Conservation (phyloP, 2,113 vertebrate species). For the Anhinga anhinga region DNA sequence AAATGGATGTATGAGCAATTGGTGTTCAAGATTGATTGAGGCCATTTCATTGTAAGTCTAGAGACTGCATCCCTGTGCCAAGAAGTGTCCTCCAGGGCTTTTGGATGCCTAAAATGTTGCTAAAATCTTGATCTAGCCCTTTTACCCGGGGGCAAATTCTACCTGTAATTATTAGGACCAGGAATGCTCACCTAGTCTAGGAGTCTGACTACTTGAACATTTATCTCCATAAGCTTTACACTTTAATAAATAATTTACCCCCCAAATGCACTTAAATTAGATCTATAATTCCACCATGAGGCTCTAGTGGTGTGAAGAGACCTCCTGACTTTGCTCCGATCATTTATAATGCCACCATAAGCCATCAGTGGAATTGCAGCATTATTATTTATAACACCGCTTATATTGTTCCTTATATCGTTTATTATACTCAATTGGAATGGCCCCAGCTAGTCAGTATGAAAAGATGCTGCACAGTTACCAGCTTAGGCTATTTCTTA, state of each 20-base stretch:
- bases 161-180: constrained; percentile 42
- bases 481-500: neutral
- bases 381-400: constrained; percentile 61
- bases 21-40: neutral
- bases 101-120: neutral
- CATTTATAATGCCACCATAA: constrained; percentile 65
- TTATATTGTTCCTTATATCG: constrained; percentile 55
- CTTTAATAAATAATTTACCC: constrained; percentile 71
- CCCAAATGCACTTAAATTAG: constrained; percentile 67
- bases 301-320: constrained; percentile 59
- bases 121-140: constrained; percentile 11
- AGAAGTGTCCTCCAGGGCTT: neutral
- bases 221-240: constrained; percentile 56
- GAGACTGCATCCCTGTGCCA: neutral
- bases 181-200: constrained; percentile 27
- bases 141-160: neutral
- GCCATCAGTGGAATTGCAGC: constrained; percentile 60
- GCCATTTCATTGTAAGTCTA: neutral
- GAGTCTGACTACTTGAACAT: constrained; percentile 35
- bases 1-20: neutral
- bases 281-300: constrained; percentile 49
- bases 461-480: constrained; percentile 1
- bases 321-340: constrained; percentile 60
- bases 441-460: constrained; percentile 15
- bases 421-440: constrained; percentile 66